Conservation (phyloP, 1,140 invertebrate species). For the Physella acuta region DNA sequence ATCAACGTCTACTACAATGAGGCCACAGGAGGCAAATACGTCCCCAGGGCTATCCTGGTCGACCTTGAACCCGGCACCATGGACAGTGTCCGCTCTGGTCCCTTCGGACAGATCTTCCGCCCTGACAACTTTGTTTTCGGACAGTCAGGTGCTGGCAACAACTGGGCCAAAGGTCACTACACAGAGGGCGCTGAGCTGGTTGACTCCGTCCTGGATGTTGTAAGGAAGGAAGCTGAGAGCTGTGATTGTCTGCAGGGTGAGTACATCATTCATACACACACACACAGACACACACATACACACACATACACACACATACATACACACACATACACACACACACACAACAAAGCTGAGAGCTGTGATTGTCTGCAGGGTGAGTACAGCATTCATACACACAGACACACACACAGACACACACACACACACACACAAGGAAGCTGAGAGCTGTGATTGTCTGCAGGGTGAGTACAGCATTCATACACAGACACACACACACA, state of each 20-base stretch:
- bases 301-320: too few species aligned
- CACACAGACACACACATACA: not conserved
- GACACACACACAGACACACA: too few species aligned
- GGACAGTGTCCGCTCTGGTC: slow-evolving; percentile 88
- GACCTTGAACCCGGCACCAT: slow-evolving; percentile 94
- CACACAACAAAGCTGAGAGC: too few species aligned
- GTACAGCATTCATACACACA: too few species aligned
- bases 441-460: slow-evolving; percentile 60
- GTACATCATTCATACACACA: slow-evolving; percentile 79
- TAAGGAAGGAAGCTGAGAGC: slow-evolving; percentile 78
- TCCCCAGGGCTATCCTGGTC: slow-evolving; percentile 85
- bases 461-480: slow-evolving; percentile 74
- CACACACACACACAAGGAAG: too few species aligned
- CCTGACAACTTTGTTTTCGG: slow-evolving; percentile 73
- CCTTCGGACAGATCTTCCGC: slow-evolving; percentile 78
- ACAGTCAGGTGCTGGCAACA: slow-evolving; percentile 74
- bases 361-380: slow-evolving; percentile 64
- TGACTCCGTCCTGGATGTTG: slow-evolving; percentile 78
- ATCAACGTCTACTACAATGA: slow-evolving; percentile 65
- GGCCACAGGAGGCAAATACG: slow-evolving; percentile 77
- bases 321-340: too few species aligned
- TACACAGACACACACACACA: slow-evolving; percentile 66
- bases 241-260: slow-evolving; percentile 64
- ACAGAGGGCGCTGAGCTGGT: slow-evolving; percentile 66
- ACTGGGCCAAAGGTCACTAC: slow-evolving; percentile 75